Percentiles rank a stretch among this genome's conserved stretches.
phyloP scores from a whole-genome alignment of 2,113 vertebrate species.

The Oncorhynchus gorbuscha region DNA sequence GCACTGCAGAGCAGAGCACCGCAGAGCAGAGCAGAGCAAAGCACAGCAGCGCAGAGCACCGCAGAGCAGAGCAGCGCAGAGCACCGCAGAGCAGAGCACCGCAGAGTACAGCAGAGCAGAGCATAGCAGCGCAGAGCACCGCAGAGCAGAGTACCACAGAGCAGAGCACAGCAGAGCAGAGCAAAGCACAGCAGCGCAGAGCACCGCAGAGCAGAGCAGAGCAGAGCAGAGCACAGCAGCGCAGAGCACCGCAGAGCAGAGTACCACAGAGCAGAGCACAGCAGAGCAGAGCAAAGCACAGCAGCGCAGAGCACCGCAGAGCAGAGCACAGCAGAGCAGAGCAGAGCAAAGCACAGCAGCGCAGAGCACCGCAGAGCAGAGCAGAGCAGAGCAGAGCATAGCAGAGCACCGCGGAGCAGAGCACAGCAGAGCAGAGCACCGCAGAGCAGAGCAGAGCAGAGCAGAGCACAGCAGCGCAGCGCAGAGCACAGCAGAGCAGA shows the following conservation, averaged over 20 bases:
- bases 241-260: conserved; percentile 30
- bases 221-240: conserved; percentile 1
- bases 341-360: conserved; percentile 61
- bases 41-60: conserved; percentile 67
- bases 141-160: conserved; percentile 64
- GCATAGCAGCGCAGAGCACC: no score
- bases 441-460: conserved; percentile 10
- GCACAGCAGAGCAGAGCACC: conserved; percentile 64
- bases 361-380: conserved; percentile 64
- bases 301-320: conserved; percentile 62
- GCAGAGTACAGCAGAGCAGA: conserved; percentile 12
- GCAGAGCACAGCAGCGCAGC: conserved; percentile 48
- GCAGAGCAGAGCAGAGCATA: conserved; percentile 16
- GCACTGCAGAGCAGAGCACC: background rate
- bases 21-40: conserved; percentile 28
- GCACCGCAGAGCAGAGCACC: conserved; percentile 60
- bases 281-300: conserved; percentile 59
- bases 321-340: conserved; percentile 31
- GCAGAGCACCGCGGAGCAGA: conserved; percentile 53
- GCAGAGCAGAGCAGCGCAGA: conserved; percentile 20
- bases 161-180: conserved; percentile 17
- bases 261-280: conserved; percentile 63
- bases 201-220: conserved; percentile 10
- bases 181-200: conserved; percentile 63
- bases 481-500: conserved; percentile 48